Conservation (phyloP, 2,113 vertebrate genomes). For the Lampris megalopsis region DNA sequence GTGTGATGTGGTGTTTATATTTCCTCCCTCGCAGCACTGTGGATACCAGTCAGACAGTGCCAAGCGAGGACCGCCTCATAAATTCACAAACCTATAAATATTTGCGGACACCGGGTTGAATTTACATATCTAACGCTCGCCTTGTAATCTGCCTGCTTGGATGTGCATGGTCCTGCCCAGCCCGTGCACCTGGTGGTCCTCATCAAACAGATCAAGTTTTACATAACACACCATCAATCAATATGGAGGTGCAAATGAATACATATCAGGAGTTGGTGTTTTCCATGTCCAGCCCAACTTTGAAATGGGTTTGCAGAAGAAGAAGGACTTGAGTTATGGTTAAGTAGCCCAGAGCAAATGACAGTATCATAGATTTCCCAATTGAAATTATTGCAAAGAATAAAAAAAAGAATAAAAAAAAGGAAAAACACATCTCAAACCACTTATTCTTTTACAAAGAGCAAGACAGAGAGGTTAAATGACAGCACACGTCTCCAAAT, state of each 20-base stretch:
- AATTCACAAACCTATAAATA: conserved; percentile 79
- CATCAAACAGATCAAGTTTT: conserved; percentile 35
- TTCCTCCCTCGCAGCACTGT: conserved; percentile 67
- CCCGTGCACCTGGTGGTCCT: conserved; percentile 49
- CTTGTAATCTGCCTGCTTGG: conserved; percentile 69
- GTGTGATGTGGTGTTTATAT: conserved; percentile 73
- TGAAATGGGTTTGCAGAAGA: neutral
- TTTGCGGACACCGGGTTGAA: conserved; percentile 70
- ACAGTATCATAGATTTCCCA: neutral
- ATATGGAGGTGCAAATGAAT: conserved; percentile 28
- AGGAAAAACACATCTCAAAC: neutral
- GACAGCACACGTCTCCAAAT: conserved; percentile 19
- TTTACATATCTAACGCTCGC: conserved; percentile 73
- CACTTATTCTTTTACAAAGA: neutral
- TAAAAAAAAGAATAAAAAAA: no score
- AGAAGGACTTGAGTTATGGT: neutral
- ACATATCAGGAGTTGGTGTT: conserved; percentile 20
- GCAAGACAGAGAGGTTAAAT: conserved; percentile 18
- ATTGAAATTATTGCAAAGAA: no score
- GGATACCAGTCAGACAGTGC: conserved; percentile 69
- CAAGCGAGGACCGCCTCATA: conserved; percentile 71
- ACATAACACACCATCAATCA: conserved; percentile 40
- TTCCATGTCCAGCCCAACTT: neutral
- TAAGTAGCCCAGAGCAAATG: neutral
- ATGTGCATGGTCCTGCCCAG: conserved; percentile 15